Conservation (phyloP, 2,888 invertebrate species). For the Spodoptera picta region DNA sequence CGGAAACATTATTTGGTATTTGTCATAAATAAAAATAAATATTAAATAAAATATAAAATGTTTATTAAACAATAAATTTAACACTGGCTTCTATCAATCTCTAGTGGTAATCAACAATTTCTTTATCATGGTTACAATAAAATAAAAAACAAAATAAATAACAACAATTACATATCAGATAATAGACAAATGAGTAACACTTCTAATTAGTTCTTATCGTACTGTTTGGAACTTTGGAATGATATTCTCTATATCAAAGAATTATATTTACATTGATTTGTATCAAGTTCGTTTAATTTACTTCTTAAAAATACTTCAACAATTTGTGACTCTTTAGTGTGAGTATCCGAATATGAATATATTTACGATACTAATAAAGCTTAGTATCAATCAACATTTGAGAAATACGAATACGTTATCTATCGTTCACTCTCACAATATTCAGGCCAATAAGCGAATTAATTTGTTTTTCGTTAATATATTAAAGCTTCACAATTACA, state of each 20-base stretch:
- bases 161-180: constrained; percentile 9
- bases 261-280: constrained; percentile 24
- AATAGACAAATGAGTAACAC: constrained; percentile 16
- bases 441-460: constrained; percentile 27
- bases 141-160: constrained; percentile 18
- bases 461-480: constrained; percentile 14
- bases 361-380: constrained; percentile 19
- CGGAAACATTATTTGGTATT: constrained; percentile 20
- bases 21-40: neutral
- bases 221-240: constrained; percentile 48
- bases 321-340: constrained; percentile 24
- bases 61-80: too few species aligned
- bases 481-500: constrained; percentile 28
- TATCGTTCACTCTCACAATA: constrained; percentile 14
- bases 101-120: neutral
- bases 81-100: too few species aligned
- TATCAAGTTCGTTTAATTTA: neutral
- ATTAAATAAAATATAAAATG: too few species aligned
- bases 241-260: constrained; percentile 33
- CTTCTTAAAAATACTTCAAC: constrained; percentile 46
- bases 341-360: constrained; percentile 11
- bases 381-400: constrained; percentile 13
- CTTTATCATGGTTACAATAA: neutral
- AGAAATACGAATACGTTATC: constrained; percentile 19
- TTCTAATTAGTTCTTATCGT: constrained; percentile 7